phyloP scores from a whole-genome alignment of 2,797 vertebrate genomes.

The Acanthurus lineatus region DNA sequence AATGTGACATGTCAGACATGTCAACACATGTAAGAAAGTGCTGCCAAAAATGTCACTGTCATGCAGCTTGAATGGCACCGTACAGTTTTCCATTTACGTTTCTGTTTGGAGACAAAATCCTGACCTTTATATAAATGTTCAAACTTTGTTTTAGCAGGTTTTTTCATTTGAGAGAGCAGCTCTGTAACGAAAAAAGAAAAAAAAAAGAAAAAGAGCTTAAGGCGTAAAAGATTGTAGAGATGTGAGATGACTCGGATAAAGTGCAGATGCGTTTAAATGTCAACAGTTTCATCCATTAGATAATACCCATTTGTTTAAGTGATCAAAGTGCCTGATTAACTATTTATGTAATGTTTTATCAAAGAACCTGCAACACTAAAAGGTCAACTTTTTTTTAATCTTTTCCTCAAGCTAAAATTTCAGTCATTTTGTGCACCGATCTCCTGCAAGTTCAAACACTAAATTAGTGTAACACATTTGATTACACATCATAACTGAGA shows the following conservation, averaged over 20 bases:
- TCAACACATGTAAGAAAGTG: not conserved
- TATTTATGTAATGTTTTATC: not conserved
- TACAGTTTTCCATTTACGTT: not conserved
- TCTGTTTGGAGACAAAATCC: not conserved
- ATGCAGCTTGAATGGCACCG: not conserved
- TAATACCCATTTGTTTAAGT: not conserved
- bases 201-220: slow-evolving; percentile 3
- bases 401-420: not conserved
- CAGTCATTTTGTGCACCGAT: not conserved
- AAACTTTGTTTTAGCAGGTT: not conserved
- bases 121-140: not conserved
- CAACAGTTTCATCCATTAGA: not conserved
- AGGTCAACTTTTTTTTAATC: not conserved
- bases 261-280: slow-evolving; percentile 12
- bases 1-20: not conserved
- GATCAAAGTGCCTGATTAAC: not conserved
- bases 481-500: not conserved
- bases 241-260: slow-evolving; percentile 38
- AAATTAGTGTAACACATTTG: not conserved
- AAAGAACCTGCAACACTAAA: not conserved
- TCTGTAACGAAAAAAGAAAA: not conserved
- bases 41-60: not conserved
- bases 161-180: not conserved
- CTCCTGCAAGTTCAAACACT: not conserved
- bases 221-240: not conserved